These are phyloP conservation scores for Patiria miniata DNA, from an alignment of 35 echinoderm and acorn worm genomes.

Conservation along the genomic window DNA sequence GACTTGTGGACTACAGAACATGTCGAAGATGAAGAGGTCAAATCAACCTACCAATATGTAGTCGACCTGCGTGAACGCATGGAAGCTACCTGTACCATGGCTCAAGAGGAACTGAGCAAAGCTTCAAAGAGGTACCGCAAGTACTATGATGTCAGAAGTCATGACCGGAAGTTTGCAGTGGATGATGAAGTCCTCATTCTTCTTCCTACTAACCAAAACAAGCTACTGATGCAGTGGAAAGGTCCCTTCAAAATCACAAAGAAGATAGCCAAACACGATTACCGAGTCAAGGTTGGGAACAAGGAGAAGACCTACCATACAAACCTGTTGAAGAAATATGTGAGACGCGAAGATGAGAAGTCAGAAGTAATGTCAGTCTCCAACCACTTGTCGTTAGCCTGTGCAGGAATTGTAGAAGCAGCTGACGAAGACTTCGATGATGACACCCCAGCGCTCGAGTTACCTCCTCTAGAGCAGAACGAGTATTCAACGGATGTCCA, in stretches of 20 bases:
- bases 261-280: conserved; percentile 35
- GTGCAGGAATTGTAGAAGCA: conserved; percentile 13
- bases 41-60: conserved; percentile 58
- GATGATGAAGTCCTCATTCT: conserved; percentile 55
- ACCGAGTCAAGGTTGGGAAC: conserved; percentile 26
- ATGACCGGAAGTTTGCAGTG: conserved; percentile 1
- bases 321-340: conserved; percentile 52
- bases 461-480: background rate
- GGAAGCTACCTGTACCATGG: conserved; percentile 46
- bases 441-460: background rate
- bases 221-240: conserved; percentile 49
- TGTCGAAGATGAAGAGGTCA: conserved; percentile 32
- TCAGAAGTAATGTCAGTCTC: background rate
- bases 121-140: conserved; percentile 29
- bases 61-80: conserved; percentile 50
- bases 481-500: conserved; percentile 19
- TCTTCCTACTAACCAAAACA: conserved; percentile 42
- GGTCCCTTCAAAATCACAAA: conserved; percentile 35
- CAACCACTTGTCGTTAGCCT: background rate
- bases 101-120: conserved; percentile 22
- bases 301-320: conserved; percentile 36
- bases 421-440: background rate
- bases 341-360: background rate
- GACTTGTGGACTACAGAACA: conserved; percentile 40
- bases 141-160: conserved; percentile 44